phyloP scores from a whole-genome alignment of 1,140 invertebrate species.

The Archivesica marissinica region DNA sequence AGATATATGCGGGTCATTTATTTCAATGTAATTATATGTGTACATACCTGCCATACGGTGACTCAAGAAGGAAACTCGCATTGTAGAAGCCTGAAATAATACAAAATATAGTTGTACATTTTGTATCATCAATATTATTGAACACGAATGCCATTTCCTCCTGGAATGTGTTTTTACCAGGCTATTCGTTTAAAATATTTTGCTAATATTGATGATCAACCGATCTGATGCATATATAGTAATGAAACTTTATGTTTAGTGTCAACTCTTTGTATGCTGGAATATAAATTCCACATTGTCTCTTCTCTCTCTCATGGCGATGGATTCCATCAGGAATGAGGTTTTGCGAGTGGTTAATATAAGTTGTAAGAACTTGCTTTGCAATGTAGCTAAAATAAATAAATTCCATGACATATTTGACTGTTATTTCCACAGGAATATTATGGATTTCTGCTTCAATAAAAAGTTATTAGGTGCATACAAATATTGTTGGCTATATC shows the following conservation, averaged over 20 bases:
- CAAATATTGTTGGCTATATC: neutral
- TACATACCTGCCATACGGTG: slow-evolving; percentile 69
- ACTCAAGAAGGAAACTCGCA: slow-evolving; percentile 69
- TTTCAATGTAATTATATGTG: neutral
- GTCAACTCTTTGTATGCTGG: no score
- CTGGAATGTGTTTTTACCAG: no score
- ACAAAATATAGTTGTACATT: neutral
- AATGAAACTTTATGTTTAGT: no score
- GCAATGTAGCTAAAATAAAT: no score
- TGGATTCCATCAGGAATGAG: no score
- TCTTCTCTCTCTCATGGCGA: no score
- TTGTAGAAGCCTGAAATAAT: slow-evolving; percentile 60
- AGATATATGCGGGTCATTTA: neutral
- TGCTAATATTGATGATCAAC: neutral
- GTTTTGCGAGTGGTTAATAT: no score
- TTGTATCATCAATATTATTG: neutral
- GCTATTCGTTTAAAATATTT: no score
- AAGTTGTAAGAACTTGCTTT: no score
- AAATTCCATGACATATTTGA: no score
- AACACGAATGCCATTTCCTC: neutral
- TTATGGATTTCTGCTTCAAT: neutral
- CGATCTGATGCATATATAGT: neutral
- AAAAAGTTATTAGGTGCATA: neutral
- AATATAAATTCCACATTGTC: no score
- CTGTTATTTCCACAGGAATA: neutral